Conservation (phyloP, 2,113 vertebrate genomes). For the Boulengeromyrus knoepffleri region DNA sequence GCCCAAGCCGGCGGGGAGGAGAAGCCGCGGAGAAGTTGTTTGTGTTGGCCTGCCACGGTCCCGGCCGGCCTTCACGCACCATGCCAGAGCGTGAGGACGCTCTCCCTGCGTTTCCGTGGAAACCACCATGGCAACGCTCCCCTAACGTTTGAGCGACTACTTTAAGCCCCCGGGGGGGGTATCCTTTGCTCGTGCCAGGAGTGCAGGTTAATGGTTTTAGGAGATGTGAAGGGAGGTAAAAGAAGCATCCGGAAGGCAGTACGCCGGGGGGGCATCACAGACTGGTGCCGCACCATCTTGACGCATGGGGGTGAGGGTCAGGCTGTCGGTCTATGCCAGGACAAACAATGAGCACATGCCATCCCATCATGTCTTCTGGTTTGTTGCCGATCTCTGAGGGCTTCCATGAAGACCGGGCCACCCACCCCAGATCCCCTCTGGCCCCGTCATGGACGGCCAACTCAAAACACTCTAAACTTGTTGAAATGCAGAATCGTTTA, state of each 20-base stretch:
- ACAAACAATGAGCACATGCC: not conserved
- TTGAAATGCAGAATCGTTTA: not conserved
- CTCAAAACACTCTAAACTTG: not conserved
- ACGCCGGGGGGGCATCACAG: not conserved
- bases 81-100: not conserved
- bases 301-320: not conserved
- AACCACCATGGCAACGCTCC: not conserved
- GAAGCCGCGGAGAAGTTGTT: not conserved
- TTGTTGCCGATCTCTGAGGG: not conserved
- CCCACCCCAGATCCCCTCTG: not conserved
- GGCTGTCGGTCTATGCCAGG: not conserved
- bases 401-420: not conserved
- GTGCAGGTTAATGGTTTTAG: slow-evolving; percentile 11
- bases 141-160: not conserved
- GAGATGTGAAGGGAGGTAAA: not conserved
- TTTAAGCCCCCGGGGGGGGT: not conserved
- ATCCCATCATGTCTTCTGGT: not conserved
- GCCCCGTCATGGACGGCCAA: not conserved
- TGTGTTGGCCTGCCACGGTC: not conserved
- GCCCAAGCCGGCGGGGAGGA: not conserved
- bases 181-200: not conserved
- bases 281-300: not conserved
- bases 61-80: not conserved
- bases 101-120: not conserved
- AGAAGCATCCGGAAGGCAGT: not conserved